A percentile compares a stretch with the other conserved stretches of the same genome.
Conservation (phyloP, 1,140 invertebrate species). For the Alviniconcha marisindica region DNA sequence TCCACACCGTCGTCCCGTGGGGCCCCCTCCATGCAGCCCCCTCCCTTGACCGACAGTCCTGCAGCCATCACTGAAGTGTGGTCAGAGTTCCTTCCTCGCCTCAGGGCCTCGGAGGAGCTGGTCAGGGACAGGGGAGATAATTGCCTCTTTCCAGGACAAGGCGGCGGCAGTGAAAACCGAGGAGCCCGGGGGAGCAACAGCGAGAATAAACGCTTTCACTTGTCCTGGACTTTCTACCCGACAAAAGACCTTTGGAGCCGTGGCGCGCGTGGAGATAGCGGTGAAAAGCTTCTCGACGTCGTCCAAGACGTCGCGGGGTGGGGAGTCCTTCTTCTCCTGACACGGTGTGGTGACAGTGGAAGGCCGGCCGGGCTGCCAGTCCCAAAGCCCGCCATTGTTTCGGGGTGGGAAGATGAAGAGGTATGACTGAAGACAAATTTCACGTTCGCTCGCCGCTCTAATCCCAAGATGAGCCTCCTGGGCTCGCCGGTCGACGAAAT, state of each 20-base stretch:
- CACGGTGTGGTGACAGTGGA: not conserved
- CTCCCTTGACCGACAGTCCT: not conserved
- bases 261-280: not conserved
- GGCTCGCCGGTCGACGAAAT: no score
- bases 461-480: not conserved
- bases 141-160: not conserved
- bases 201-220: conserved; percentile 19
- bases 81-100: not conserved
- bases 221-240: not conserved
- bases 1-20: not conserved
- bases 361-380: not conserved
- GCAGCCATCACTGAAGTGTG: no score
- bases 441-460: not conserved
- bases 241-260: not conserved
- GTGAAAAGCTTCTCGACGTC: no score
- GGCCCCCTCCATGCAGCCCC: not conserved
- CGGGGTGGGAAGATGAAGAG: not conserved
- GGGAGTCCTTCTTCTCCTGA: not conserved
- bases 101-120: not conserved
- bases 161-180: not conserved
- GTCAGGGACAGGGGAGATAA: not conserved
- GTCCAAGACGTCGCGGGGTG: not conserved
- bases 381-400: not conserved
- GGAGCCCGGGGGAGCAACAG: not conserved
- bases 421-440: not conserved